Evolutionary conservation across 2,113 vertebrate species (phyloP).

Genomic region (Girardinichthys multiradiatus): DNA sequence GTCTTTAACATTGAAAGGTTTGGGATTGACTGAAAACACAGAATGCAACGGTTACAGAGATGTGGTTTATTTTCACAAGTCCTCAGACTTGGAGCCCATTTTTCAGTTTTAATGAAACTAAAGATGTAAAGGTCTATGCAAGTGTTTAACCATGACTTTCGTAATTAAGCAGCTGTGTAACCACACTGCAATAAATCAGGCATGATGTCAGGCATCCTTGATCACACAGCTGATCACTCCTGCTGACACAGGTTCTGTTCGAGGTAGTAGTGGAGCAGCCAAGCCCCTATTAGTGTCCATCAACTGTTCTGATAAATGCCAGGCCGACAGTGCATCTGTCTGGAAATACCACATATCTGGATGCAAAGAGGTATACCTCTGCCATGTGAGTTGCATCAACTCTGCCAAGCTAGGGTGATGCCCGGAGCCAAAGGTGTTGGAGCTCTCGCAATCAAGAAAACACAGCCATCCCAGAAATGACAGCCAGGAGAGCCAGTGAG

Average conservation of each 20-base stretch:
- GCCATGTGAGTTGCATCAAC: slow-evolving; percentile 35
- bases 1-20: neutral
- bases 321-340: slow-evolving; percentile 57
- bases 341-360: slow-evolving; percentile 53
- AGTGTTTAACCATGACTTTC: slow-evolving; percentile 1
- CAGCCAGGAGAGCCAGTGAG: slow-evolving; percentile 17
- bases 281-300: slow-evolving; percentile 73
- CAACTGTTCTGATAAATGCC: slow-evolving; percentile 65
- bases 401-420: slow-evolving; percentile 39
- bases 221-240: slow-evolving; percentile 54
- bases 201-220: slow-evolving; percentile 37
- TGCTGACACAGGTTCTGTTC: slow-evolving; percentile 61
- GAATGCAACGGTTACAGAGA: neutral
- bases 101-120: neutral
- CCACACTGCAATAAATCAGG: slow-evolving; percentile 39
- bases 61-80: too few species aligned
- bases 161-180: slow-evolving; percentile 17
- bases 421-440: slow-evolving; percentile 51
- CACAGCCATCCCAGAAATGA: slow-evolving; percentile 33
- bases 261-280: slow-evolving; percentile 59
- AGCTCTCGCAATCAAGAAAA: slow-evolving; percentile 47
- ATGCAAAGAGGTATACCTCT: slow-evolving; percentile 42
- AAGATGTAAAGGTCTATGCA: neutral
- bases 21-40: neutral
- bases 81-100: neutral